Conservation (phyloP, 2,113 vertebrate genomes). For the Ophiodon elongatus region DNA sequence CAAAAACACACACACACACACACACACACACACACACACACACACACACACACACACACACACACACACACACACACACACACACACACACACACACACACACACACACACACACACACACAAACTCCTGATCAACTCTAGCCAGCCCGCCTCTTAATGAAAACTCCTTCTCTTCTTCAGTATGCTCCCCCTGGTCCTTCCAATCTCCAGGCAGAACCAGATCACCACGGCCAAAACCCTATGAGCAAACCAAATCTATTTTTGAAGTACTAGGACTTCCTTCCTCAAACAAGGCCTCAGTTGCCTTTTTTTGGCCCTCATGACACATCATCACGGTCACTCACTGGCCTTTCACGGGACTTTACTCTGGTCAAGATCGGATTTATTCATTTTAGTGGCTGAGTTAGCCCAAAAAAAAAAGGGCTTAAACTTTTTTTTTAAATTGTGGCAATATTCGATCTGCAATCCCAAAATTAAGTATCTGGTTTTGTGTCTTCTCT, state of each 20-base stretch:
- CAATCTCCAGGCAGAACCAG: slow-evolving; percentile 68
- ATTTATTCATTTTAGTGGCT: slow-evolving; percentile 38
- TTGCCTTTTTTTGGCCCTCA: slow-evolving; percentile 42
- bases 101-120: slow-evolving; percentile 41
- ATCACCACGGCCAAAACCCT: slow-evolving; percentile 57
- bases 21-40: slow-evolving; percentile 40
- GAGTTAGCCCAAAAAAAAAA: background rate
- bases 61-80: slow-evolving; percentile 19
- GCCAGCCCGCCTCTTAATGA: slow-evolving; percentile 61
- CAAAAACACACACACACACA: slow-evolving; percentile 64
- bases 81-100: slow-evolving; percentile 17
- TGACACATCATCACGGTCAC: slow-evolving; percentile 53
- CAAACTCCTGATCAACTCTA: slow-evolving; percentile 66
- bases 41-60: slow-evolving; percentile 38
- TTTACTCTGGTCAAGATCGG: slow-evolving; percentile 18
- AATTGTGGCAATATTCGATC: slow-evolving; percentile 5
- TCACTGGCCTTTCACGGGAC: slow-evolving; percentile 37
- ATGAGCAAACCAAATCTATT: slow-evolving; percentile 63
- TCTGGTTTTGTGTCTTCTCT: slow-evolving; percentile 5
- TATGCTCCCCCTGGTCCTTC: background rate
- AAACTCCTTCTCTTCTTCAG: slow-evolving; percentile 57
- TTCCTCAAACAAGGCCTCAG: slow-evolving; percentile 60
- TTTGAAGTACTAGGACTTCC: slow-evolving; percentile 62
- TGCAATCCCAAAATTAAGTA: slow-evolving; percentile 7
- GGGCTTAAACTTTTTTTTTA: background rate